A percentile compares a stretch with the other conserved stretches of the same genome.
Conservation (phyloP, 2,888 invertebrate genomes). For the Caenorhabditis sinica region DNA sequence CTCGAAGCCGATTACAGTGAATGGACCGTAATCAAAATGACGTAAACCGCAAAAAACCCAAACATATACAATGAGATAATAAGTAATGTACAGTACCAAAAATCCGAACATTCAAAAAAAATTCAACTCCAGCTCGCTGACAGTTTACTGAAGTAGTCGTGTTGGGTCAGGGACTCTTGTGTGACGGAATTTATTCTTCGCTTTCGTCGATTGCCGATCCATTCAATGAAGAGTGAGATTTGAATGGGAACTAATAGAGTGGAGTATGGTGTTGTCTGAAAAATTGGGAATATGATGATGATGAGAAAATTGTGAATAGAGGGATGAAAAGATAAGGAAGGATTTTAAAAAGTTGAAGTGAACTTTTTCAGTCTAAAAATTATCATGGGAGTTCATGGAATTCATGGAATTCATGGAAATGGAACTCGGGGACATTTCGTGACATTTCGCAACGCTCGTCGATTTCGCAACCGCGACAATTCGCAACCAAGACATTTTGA, state of each 20-base stretch:
- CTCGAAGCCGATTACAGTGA: no score
- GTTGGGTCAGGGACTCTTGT: conserved; percentile 36
- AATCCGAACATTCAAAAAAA: no score
- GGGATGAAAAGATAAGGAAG: background rate
- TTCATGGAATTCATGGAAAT: no score
- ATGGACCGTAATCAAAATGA: no score
- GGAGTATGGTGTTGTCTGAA: conserved; percentile 59
- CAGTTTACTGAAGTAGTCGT: conserved; percentile 38
- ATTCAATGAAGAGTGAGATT: conserved; percentile 36
- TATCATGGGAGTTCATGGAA: no score
- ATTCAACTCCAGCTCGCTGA: conserved; percentile 27
- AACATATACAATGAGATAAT: conserved; percentile 3
- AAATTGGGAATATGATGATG: background rate
- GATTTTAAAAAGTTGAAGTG: background rate
- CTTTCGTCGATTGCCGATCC: conserved; percentile 37
- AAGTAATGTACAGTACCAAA: no score
- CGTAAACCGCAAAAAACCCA: background rate
- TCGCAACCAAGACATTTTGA: no score
- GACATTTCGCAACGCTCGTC: no score
- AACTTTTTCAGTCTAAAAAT: background rate
- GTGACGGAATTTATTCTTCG: conserved; percentile 24
- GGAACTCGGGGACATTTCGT: no score
- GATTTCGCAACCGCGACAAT: no score
- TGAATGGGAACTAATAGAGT: conserved; percentile 45
- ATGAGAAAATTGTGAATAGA: background rate